phyloP scores from a whole-genome alignment of 2,113 vertebrate species.

The Romanogobio albipinnatus region DNA sequence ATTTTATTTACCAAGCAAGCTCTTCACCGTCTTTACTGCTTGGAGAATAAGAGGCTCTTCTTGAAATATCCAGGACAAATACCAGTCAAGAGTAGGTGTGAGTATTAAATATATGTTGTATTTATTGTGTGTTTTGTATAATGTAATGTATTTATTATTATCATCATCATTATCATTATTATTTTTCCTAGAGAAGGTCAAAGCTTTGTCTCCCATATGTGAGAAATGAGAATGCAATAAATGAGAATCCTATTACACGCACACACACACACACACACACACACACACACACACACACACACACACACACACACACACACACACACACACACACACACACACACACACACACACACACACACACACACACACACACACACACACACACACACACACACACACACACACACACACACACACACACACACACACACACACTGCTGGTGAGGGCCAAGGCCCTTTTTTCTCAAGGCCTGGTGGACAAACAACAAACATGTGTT shows the following conservation, averaged over 20 bases:
- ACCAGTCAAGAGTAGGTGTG: constrained; percentile 52
- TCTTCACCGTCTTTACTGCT: constrained; percentile 38
- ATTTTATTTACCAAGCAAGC: constrained; percentile 50
- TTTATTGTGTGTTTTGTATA: constrained; percentile 27
- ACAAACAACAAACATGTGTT: constrained; percentile 53
- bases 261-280: background rate
- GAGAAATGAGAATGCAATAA: constrained; percentile 54
- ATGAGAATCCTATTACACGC: constrained; percentile 33
- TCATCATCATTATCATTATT: constrained; percentile 44
- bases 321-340: background rate
- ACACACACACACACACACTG: background rate
- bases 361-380: too few relatives aligned
- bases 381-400: too few relatives aligned
- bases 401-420: background rate
- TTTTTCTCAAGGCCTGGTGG: constrained; percentile 40
- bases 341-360: too few relatives aligned
- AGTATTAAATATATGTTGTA: constrained; percentile 48
- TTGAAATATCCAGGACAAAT: constrained; percentile 53
- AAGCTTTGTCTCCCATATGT: constrained; percentile 44
- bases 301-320: background rate
- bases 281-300: background rate
- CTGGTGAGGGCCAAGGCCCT: constrained; percentile 3
- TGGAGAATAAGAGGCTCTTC: constrained; percentile 47
- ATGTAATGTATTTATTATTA: constrained; percentile 39
- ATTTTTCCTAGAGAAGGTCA: constrained; percentile 40